Evolutionary conservation across 2,113 vertebrate genomes (phyloP), one percentile per base, ranked within the genome.

Genomic region (Pyxicephalus adspersus): DNA sequence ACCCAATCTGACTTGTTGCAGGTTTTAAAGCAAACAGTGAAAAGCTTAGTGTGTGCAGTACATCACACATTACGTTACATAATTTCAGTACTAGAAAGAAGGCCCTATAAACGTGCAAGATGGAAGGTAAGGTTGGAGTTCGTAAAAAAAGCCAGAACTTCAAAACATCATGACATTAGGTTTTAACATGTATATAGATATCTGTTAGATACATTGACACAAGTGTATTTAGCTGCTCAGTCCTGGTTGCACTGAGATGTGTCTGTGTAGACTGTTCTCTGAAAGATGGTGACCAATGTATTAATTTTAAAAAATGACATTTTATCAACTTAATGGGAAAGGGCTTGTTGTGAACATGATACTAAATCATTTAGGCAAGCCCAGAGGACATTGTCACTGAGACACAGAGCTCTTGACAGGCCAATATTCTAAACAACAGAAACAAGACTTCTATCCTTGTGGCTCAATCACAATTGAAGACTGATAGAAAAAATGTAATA

Each of bases 331-430:
- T 71, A 71, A 71, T 71, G 26, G 50, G 55, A 68, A 55, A n/a
- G 51, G 51, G 51, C 68, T 29, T 55, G 26, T 54, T 55, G 26
- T 71, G 51, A 55, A 55, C 13, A 54, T 71, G 68, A 71, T 71
- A 26, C 68, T 71, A 71, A 55, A 71, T 71, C 50, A 55, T 71
- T 71, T 71, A 18, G 68, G 50, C 68, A 71, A 71, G 51, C 67
- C 68, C 50, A 71, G 68, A 71, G 68, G 68, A 55, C 50, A 71
- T 55, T 71, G 68, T 54, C 68, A 71, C 25, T 55, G 25, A 71
- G 68, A 71, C 50, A 71, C 50, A 71, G 52, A 19, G 55, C 22
- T 51, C 52, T 26, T 71, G 68, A 71, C 68, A 71, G 68, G 38
- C 68, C 23, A 71, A 71, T 71, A 71, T 71, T 71, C 51, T 54